Evolutionary conservation across 2,797 vertebrate genomes (phyloP).

Genomic region (Astyanax mexicanus): DNA sequence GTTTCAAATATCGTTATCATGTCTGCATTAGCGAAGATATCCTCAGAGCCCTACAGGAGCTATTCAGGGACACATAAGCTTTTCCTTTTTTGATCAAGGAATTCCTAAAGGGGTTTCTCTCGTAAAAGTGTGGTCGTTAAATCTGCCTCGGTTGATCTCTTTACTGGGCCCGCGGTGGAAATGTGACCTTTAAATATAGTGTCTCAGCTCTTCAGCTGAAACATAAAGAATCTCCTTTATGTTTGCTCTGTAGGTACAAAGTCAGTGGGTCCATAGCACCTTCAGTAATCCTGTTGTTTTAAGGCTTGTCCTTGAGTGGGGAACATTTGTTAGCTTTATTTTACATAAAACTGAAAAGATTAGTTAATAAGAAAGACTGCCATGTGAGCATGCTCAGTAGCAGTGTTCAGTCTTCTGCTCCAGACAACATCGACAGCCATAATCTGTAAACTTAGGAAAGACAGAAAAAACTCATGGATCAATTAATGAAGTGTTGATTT

Average conservation of each 20-base stretch:
- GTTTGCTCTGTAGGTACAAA: neutral
- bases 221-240: too few relatives aligned
- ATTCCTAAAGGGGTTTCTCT: neutral
- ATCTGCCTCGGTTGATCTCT: conserved; percentile 1
- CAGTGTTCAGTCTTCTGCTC: too few relatives aligned
- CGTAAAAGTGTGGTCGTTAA: neutral
- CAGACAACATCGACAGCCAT: too few relatives aligned
- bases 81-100: neutral
- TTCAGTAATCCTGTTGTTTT: too few relatives aligned
- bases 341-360: too few relatives aligned
- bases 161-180: neutral
- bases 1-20: neutral
- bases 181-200: conserved; percentile 10
- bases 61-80: neutral
- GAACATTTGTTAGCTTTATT: too few relatives aligned
- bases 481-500: too few relatives aligned
- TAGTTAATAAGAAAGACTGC: too few relatives aligned
- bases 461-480: too few relatives aligned
- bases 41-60: neutral
- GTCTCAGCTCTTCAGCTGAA: neutral
- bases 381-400: too few relatives aligned
- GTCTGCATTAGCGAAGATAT: neutral
- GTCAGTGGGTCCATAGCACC: neutral
- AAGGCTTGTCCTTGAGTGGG: too few relatives aligned
- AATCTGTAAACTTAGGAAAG: too few relatives aligned